These are phyloP conservation scores for Notarius quadriscutis DNA, from an alignment of 2,113 vertebrate species.

Conservation along the genomic window DNA sequence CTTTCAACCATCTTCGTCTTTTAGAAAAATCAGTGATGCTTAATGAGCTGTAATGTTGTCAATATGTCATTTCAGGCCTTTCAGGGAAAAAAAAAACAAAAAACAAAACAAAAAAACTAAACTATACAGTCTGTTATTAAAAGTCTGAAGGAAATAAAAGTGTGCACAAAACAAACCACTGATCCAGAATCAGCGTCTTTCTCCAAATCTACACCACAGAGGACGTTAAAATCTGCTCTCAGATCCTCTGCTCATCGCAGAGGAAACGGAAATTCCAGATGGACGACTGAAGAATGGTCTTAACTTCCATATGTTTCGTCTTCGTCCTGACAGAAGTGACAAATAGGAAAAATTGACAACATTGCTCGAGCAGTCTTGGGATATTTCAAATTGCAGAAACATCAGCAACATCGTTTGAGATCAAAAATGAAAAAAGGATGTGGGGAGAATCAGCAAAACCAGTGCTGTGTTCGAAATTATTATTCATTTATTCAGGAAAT, in stretches of 20 bases:
- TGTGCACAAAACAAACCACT: too few species aligned
- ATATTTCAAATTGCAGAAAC: neutral
- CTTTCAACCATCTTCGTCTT: conserved; percentile 28
- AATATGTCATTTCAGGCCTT: conserved; percentile 33
- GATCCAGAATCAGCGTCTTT: neutral
- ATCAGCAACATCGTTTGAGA: neutral
- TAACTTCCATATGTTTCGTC: conserved; percentile 10
- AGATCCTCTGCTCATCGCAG: neutral
- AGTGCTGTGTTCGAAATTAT: neutral
- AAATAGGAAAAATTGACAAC: neutral
- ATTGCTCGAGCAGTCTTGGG: neutral
- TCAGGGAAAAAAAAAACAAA: neutral
- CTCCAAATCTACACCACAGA: neutral
- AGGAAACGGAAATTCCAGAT: conserved; percentile 6
- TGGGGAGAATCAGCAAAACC: neutral
- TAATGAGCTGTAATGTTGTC: conserved; percentile 42
- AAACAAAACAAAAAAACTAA: neutral
- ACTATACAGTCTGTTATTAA: neutral
- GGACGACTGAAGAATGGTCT: neutral
- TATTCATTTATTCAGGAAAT: neutral
- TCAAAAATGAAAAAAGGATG: neutral
- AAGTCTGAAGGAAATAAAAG: neutral
- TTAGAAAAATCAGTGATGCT: conserved; percentile 31
- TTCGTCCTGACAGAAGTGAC: conserved; percentile 12
- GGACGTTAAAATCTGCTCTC: neutral